Evolutionary conservation across 2,113 vertebrate genomes (phyloP), one percentile per base, ranked within the genome.

Genomic region (Aegithalos caudatus): DNA sequence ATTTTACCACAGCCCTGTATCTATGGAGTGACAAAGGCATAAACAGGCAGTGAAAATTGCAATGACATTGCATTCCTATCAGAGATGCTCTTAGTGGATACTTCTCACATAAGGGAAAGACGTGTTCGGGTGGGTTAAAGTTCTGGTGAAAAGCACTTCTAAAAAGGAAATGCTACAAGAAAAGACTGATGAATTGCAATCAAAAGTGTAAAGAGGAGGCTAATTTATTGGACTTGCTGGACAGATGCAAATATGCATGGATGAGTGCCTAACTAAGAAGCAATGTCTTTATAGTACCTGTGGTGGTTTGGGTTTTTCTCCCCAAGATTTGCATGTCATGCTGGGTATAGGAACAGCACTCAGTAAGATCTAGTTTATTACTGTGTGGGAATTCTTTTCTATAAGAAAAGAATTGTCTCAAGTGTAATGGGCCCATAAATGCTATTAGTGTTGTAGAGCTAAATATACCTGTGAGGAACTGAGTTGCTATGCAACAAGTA

Each of bases 121-220:
- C 19, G 58, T 0, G 0, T 16, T 58, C 31, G 31, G 12, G 3
- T 62, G 38, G 28, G 5, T 47, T 74, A 25, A 14, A 76, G 1
- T 25, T 20, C 6, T 33, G 33, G 7, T 66, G 53, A 37, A 0
- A 2, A 80, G 11, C 35, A 45, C 6, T 64, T 71, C 28, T 42
- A 9, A 48, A 31, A 80, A 84, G 54, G 22, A 86, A 67, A 37
- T 31, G 9, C 10, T 67, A 7, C 7, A 2, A 72, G 28, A 35
- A 60, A 76, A 40, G 14, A 44, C 9, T 38, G 27, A 42, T 60
- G 79, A 79, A 61, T 71, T 92, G 37, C 15, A 61, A 4, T 35
- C 5, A 14, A 35, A 6, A 45, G 13, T 50, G 28, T 45, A 45
- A 65, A 45, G 50, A 73, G 40, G 3, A 56, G 23, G 18, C 27